phyloP scores from a whole-genome alignment of 2,113 vertebrate genomes.

The Labrus mixtus region DNA sequence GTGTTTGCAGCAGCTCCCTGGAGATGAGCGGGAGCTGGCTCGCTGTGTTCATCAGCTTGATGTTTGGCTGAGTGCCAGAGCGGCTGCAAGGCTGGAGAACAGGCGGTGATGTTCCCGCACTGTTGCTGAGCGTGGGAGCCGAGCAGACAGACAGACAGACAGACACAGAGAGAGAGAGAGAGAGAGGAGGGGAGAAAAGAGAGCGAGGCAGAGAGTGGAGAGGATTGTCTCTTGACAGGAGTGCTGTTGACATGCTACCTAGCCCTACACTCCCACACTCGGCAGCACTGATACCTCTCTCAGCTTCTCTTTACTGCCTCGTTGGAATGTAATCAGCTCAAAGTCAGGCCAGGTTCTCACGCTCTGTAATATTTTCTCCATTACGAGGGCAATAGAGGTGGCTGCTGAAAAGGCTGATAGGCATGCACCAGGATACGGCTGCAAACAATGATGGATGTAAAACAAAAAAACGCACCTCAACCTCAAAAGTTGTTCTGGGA shows the following conservation, averaged over 20 bases:
- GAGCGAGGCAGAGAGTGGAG: constrained; percentile 38
- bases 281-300: constrained; percentile 51
- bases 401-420: constrained; percentile 19
- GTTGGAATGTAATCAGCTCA: constrained; percentile 59
- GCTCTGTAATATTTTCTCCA: constrained; percentile 25
- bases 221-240: constrained; percentile 71
- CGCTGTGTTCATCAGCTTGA: constrained; percentile 20
- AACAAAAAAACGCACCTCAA: not conserved
- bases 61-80: constrained; percentile 38
- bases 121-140: constrained; percentile 41
- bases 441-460: not conserved
- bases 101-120: constrained; percentile 24
- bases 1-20: constrained; percentile 38
- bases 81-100: constrained; percentile 20
- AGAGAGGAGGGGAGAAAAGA: not conserved
- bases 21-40: constrained; percentile 27
- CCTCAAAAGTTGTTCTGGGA: no score
- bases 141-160: constrained; percentile 24
- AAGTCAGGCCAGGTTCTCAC: constrained; percentile 56
- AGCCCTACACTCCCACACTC: constrained; percentile 68
- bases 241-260: constrained; percentile 70
- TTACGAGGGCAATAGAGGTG: constrained; percentile 15
- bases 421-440: not conserved
- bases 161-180: not conserved
- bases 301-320: constrained; percentile 53